Percentiles rank a stretch among this genome's conserved stretches.
Conservation (phyloP, 2,113 vertebrate genomes). For the Paramormyrops kingsleyae region DNA sequence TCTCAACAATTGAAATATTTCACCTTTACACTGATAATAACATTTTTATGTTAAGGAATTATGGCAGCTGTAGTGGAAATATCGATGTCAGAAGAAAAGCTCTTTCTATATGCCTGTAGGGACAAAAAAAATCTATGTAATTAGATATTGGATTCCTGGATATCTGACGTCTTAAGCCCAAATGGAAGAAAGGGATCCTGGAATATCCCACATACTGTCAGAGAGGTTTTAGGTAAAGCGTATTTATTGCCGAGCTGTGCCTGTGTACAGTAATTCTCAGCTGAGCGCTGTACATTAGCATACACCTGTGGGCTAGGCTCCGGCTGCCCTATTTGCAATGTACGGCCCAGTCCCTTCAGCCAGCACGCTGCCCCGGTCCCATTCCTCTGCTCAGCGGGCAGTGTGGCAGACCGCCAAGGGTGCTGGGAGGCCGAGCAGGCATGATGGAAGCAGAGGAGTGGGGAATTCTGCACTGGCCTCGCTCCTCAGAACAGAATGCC, state of each 20-base stretch:
- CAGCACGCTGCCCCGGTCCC: background rate
- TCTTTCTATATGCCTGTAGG: background rate
- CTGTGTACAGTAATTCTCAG: background rate
- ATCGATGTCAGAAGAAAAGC: background rate
- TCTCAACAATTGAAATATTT: background rate
- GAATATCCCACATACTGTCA: background rate
- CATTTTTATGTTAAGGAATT: background rate
- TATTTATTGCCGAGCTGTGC: background rate
- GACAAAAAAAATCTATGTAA: constrained; percentile 8
- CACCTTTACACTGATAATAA: background rate
- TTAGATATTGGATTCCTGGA: background rate
- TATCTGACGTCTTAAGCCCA: background rate
- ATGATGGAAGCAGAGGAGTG: background rate
- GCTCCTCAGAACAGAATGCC: background rate
- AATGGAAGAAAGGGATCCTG: background rate
- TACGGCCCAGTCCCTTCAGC: background rate
- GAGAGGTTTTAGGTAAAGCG: background rate
- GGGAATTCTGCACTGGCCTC: background rate
- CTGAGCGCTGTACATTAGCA: background rate
- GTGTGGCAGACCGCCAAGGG: background rate
- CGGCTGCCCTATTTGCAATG: background rate
- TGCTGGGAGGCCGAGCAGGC: background rate
- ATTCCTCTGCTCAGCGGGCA: background rate
- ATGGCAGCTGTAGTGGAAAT: background rate
- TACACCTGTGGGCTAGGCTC: background rate